Evolutionary conservation across 2,888 invertebrate species (phyloP).

Genomic region (Latrodectus hesperus): DNA sequence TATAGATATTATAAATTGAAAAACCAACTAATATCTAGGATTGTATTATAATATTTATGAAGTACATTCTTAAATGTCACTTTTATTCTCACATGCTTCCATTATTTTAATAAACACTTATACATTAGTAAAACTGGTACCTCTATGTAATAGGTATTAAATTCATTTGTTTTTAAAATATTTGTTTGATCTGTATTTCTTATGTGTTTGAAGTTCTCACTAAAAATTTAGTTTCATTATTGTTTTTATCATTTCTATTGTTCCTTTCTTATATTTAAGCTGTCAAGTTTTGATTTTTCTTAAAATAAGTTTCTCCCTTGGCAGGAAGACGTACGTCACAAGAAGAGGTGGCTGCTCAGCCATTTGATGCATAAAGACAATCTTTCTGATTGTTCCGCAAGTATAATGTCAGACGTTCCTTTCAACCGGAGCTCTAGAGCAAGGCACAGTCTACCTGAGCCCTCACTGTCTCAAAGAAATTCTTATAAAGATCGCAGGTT

Average conservation of each 20-base stretch:
- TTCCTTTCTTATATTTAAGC: neutral
- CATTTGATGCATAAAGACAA: conserved; percentile 46
- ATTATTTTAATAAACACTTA: too few species aligned
- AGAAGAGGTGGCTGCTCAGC: conserved; percentile 52
- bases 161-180: too few species aligned
- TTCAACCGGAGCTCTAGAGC: conserved; percentile 47
- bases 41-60: too few species aligned
- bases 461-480: conserved; percentile 35
- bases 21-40: too few species aligned
- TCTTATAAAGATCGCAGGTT: conserved; percentile 39
- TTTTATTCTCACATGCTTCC: too few species aligned
- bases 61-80: too few species aligned
- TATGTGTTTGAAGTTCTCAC: too few species aligned
- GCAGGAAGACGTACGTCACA: conserved; percentile 57
- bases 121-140: too few species aligned
- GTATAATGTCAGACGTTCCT: conserved; percentile 27
- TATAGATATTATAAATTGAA: too few species aligned
- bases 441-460: conserved; percentile 65
- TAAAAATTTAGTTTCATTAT: too few species aligned
- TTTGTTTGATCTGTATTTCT: too few species aligned
- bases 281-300: neutral
- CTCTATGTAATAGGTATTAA: too few species aligned
- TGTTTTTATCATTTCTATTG: neutral
- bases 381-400: conserved; percentile 28
- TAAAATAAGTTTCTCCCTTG: neutral